A percentile compares a stretch with the other conserved stretches of the same genome.
Conservation (phyloP, 2,888 invertebrate species). For the Gerris lacustris region DNA sequence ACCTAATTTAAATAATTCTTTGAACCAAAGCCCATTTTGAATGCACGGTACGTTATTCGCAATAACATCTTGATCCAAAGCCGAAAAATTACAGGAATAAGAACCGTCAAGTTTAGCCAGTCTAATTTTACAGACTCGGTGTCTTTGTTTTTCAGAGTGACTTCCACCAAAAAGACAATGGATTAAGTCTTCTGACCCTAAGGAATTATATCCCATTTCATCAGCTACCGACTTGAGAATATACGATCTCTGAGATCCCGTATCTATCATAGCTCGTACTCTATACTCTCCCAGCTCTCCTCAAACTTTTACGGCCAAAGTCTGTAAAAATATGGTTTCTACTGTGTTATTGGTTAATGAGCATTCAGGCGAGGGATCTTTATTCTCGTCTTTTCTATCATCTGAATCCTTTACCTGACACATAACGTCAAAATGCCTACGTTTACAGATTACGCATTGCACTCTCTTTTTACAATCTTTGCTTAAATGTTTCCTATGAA, state of each 20-base stretch:
- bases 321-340: constrained; percentile 22
- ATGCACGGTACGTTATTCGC: constrained; percentile 24
- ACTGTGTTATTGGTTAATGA: too few relatives aligned
- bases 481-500: too few relatives aligned
- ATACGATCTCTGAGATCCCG: constrained; percentile 22
- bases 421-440: too few relatives aligned
- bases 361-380: too few relatives aligned
- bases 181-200: constrained; percentile 20
- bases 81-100: constrained; percentile 28
- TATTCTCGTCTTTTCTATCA: too few relatives aligned
- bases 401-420: too few relatives aligned
- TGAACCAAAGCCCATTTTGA: constrained; percentile 21
- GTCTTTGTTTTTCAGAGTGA: constrained; percentile 19
- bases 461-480: too few relatives aligned
- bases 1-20: constrained; percentile 21
- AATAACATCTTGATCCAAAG: constrained; percentile 24
- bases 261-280: constrained; percentile 29
- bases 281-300: constrained; percentile 27
- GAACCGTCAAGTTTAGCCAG: constrained; percentile 22
- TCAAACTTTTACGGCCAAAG: constrained; percentile 26
- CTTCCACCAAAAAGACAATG: constrained; percentile 29
- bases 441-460: too few relatives aligned
- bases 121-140: constrained; percentile 24
- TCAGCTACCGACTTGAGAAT: constrained; percentile 25
- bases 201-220: constrained; percentile 25